These are phyloP conservation scores for Phylloscopus trochiloides DNA, from an alignment of 2,113 vertebrate genomes.

Conservation along the genomic window DNA sequence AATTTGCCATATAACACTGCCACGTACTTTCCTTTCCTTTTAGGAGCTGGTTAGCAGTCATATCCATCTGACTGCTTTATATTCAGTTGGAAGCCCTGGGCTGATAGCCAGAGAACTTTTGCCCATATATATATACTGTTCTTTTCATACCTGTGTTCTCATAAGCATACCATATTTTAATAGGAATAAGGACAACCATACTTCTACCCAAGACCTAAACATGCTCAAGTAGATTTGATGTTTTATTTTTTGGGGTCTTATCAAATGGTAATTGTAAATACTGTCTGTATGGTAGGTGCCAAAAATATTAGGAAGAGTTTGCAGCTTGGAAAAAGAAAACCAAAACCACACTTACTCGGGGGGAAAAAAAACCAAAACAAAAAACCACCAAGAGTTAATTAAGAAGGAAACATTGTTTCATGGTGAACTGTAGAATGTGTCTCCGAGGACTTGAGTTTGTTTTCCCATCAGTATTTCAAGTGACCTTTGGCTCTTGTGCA, in stretches of 20 bases:
- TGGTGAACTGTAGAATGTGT: conserved; percentile 45
- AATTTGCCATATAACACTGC: background rate
- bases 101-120: background rate
- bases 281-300: background rate
- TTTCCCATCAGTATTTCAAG: conserved; percentile 72
- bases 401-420: conserved; percentile 61
- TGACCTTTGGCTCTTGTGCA: conserved; percentile 64
- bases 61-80: background rate
- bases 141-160: background rate
- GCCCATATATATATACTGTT: background rate
- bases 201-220: background rate
- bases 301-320: background rate
- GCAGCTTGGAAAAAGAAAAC: background rate
- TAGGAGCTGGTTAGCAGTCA: background rate
- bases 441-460: conserved; percentile 51
- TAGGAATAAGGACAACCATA: background rate
- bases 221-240: background rate
- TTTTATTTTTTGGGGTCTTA: background rate
- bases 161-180: background rate
- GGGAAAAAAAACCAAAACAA: background rate
- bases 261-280: background rate
- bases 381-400: background rate
- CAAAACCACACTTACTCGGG: background rate
- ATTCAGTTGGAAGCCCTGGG: background rate
- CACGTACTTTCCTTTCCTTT: background rate